phyloP scores from a whole-genome alignment of 1,140 invertebrate species.

The Zelostemma sp. region DNA sequence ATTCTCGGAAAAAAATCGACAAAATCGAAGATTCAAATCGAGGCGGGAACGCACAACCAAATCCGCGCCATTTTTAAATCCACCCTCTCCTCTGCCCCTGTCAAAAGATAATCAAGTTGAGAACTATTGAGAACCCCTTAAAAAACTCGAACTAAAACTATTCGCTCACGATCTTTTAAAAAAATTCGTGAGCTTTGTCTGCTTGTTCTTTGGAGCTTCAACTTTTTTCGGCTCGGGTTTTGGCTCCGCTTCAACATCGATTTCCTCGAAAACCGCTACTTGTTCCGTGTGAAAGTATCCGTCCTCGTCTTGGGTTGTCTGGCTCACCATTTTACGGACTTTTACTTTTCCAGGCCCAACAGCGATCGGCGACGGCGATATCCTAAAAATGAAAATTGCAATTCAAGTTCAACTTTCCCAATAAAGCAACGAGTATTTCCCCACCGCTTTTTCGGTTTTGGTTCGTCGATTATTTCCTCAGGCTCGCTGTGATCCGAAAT shows the following conservation, averaged over 20 bases:
- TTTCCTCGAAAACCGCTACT: conserved; percentile 58
- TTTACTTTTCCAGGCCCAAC: conserved; percentile 53
- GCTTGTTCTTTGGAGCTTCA: conserved; percentile 41
- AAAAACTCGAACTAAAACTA: no score
- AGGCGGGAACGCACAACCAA: no score
- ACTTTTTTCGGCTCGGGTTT: conserved; percentile 20
- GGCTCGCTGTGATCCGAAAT: conserved; percentile 29
- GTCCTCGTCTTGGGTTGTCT: conserved; percentile 61
- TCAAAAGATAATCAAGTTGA: no score
- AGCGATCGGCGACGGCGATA: conserved; percentile 44
- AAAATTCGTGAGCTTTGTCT: conserved; percentile 53
- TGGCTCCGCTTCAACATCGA: conserved; percentile 54
- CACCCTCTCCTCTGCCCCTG: no score
- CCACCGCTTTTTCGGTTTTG: conserved; percentile 6
- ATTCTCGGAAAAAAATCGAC: no score
- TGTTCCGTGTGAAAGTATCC: conserved; percentile 64
- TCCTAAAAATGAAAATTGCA: no score
- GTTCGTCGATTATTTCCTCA: conserved; percentile 28
- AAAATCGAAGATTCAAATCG: no score
- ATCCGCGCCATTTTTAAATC: no score
- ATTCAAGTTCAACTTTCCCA: no score
- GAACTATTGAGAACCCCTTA: no score
- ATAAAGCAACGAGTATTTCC: no score
- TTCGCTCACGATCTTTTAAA: conserved; percentile 59
- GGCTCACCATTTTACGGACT: conserved; percentile 56